Evolutionary conservation across 2,888 invertebrate species (phyloP).

Genomic region (Scelioninae gen. 1): DNA sequence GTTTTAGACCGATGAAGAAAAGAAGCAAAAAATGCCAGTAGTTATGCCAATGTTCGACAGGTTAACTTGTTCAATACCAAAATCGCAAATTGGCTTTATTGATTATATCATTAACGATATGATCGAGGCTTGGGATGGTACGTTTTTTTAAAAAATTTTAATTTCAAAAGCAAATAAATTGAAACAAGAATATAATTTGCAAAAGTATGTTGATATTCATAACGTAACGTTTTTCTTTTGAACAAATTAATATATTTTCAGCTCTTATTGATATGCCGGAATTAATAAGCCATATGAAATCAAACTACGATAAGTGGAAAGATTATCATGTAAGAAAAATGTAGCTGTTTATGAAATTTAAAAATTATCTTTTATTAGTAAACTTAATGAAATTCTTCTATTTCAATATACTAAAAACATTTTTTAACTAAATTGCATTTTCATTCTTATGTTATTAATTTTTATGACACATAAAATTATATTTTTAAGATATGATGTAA

Average conservation of each 20-base stretch:
- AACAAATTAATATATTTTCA: conserved; percentile 60
- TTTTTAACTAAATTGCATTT: too few relatives aligned
- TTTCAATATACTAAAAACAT: too few relatives aligned
- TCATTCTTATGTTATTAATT: too few relatives aligned
- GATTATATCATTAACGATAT: conserved; percentile 99
- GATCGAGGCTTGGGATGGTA: conserved; percentile 98
- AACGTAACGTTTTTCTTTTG: too few relatives aligned
- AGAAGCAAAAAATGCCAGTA: conserved; percentile 93
- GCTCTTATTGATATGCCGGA: conserved; percentile 97
- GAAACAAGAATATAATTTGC: too few relatives aligned
- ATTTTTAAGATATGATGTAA: neutral
- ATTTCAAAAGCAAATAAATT: too few relatives aligned
- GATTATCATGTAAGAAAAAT: conserved; percentile 87
- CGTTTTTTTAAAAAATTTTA: conserved; percentile 73
- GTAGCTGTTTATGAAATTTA: neutral
- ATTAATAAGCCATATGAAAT: conserved; percentile 91
- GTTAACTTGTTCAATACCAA: conserved; percentile 96
- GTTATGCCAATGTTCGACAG: conserved; percentile 99
- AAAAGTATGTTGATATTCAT: neutral
- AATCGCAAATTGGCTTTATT: conserved; percentile 98
- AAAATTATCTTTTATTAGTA: too few relatives aligned
- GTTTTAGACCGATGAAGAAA: conserved; percentile 96
- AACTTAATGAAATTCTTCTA: too few relatives aligned
- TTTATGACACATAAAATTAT: too few relatives aligned
- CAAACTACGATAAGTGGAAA: conserved; percentile 96